phyloP scores from a whole-genome alignment of 2,113 vertebrate species.

The Microcebus ravelobensis region DNA sequence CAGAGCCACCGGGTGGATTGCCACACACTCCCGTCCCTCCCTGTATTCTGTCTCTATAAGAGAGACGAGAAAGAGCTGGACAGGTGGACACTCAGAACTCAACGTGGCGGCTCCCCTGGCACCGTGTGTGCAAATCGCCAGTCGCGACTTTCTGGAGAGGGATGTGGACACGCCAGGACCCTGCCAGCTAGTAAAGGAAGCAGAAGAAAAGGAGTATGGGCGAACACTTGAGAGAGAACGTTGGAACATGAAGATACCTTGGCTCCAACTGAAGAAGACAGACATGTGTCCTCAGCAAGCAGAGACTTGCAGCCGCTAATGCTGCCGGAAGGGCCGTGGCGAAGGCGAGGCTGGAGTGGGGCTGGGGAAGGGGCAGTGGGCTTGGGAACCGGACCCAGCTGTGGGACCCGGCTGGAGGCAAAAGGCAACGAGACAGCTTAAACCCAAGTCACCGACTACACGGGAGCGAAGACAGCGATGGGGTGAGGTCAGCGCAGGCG shows the following conservation, averaged over 20 bases:
- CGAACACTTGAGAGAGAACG: too few species aligned
- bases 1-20: neutral
- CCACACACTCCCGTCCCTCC: neutral
- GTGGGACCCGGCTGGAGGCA: rapidly evolving
- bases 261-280: neutral
- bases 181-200: neutral
- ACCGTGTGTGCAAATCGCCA: neutral
- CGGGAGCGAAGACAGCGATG: neutral
- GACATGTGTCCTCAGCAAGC: rapidly evolving
- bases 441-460: rapidly evolving
- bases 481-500: rapidly evolving
- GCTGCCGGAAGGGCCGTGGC: neutral
- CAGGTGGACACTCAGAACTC: neutral
- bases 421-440: neutral
- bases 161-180: rapidly evolving
- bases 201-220: neutral
- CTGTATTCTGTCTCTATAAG: neutral
- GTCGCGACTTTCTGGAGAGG: neutral
- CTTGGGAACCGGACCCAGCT: too few species aligned
- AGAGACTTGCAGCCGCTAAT: rapidly evolving
- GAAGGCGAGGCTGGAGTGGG: neutral
- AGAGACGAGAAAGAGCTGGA: neutral
- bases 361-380: neutral
- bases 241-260: rapidly evolving
- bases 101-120: rapidly evolving